Percentiles rank a stretch among this genome's conserved stretches.
phyloP scores from a whole-genome alignment of 2,888 invertebrate species.

The Mechanitis messenoides region DNA sequence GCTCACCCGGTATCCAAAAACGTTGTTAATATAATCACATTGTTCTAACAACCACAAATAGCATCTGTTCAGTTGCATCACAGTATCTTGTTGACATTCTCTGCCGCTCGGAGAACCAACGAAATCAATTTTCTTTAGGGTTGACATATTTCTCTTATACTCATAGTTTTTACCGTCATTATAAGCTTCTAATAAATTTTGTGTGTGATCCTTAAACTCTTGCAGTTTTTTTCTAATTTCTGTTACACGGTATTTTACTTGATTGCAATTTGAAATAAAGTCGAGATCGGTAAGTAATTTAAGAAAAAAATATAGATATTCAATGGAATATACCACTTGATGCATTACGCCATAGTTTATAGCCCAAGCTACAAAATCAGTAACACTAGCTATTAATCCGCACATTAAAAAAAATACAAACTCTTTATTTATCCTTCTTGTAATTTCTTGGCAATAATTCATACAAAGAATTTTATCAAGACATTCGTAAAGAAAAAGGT shows the following conservation, averaged over 20 bases:
- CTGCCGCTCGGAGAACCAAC: too few relatives aligned
- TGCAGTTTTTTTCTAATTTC: constrained; percentile 24
- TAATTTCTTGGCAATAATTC: constrained; percentile 7
- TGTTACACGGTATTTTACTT: constrained; percentile 28
- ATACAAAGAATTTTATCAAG: constrained; percentile 14
- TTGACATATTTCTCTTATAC: background rate
- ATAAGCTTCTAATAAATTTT: constrained; percentile 10
- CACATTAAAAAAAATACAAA: constrained; percentile 10
- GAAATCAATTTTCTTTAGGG: too few relatives aligned
- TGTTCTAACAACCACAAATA: constrained; percentile 27
- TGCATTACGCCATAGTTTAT: constrained; percentile 11
- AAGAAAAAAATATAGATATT: constrained; percentile 20
- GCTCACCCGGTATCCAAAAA: constrained; percentile 27
- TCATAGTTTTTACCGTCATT: constrained; percentile 12
- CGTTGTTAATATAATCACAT: constrained; percentile 26
- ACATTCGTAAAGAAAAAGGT: constrained; percentile 12
- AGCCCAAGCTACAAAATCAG: constrained; percentile 20
- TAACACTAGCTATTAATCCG: background rate
- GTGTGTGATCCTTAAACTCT: constrained; percentile 13
- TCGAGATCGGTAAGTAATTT: constrained; percentile 23
- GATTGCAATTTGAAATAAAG: constrained; percentile 22
- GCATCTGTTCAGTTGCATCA: constrained; percentile 25
- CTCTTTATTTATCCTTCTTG: constrained; percentile 8
- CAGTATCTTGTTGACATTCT: background rate
- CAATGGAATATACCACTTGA: constrained; percentile 14